phyloP scores from a whole-genome alignment of 2,113 vertebrate species.

The Corythornis vintsioides region DNA sequence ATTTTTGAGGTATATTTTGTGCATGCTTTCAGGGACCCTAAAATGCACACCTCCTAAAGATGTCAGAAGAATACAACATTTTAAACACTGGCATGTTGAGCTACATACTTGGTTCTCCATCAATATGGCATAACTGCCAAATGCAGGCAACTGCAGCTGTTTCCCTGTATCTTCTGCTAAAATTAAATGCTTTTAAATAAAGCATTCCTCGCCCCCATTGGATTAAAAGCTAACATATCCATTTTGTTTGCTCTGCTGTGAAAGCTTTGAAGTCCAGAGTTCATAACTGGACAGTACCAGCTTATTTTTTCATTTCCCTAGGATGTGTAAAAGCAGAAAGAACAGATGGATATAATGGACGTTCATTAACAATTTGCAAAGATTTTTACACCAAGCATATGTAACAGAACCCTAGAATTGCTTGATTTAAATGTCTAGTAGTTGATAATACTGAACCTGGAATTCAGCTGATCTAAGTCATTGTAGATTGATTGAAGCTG shows the following conservation, averaged over 20 bases:
- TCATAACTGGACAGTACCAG: not conserved
- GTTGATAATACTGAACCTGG: not conserved
- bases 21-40: not conserved
- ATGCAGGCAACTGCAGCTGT: not conserved
- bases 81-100: not conserved
- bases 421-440: not conserved
- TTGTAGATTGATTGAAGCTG: not conserved
- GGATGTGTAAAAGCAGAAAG: not conserved
- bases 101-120: not conserved
- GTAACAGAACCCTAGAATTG: not conserved
- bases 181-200: not conserved
- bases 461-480: not conserved
- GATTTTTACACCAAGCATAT: not conserved
- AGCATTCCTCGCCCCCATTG: not conserved
- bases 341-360: not conserved
- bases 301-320: not conserved
- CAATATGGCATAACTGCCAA: not conserved
- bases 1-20: not conserved
- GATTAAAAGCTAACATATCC: not conserved
- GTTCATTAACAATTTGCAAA: not conserved
- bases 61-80: not conserved
- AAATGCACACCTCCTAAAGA: not conserved
- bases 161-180: not conserved
- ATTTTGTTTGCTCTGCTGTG: not conserved
- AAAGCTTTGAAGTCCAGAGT: not conserved